Conservation (phyloP, 2,888 invertebrate genomes). For the Himalopsyche tibetana region DNA sequence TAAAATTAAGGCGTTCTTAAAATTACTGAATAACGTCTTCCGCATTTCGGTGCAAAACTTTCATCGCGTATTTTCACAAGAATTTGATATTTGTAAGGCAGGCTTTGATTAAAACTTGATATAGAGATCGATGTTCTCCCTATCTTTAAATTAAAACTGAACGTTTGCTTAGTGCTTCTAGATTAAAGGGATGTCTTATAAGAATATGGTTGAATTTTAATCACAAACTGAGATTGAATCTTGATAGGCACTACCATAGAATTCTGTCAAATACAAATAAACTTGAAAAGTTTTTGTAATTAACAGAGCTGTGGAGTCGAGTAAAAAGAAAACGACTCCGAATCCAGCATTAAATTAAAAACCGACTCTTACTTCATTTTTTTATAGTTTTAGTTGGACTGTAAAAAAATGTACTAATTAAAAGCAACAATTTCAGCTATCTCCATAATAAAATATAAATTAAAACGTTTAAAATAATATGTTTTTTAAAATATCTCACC, state of each 20-base stretch:
- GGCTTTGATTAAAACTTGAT: not conserved
- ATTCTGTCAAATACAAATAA: not conserved
- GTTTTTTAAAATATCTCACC: too few species aligned
- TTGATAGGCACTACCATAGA: not conserved
- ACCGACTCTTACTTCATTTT: too few species aligned
- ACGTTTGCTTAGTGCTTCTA: not conserved
- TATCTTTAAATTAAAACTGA: not conserved
- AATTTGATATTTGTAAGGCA: not conserved
- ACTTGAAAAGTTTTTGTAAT: not conserved
- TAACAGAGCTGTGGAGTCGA: too few species aligned
- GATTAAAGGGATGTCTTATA: not conserved
- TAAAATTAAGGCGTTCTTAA: not conserved
- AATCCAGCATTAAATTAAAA: too few species aligned
- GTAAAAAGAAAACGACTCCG: too few species aligned
- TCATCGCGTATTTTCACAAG: not conserved
- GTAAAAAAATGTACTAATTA: too few species aligned
- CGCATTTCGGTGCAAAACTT: not conserved
- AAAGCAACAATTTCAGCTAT: too few species aligned
- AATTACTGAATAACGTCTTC: not conserved
- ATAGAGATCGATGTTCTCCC: not conserved
- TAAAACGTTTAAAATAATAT: too few species aligned
- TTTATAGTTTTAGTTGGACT: too few species aligned
- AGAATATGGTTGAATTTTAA: not conserved
- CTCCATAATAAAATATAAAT: too few species aligned
- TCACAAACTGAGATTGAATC: slow-evolving; percentile 14